Evolutionary conservation across 1,140 invertebrate genomes (phyloP).

Genomic region (Danaus plexippus): DNA sequence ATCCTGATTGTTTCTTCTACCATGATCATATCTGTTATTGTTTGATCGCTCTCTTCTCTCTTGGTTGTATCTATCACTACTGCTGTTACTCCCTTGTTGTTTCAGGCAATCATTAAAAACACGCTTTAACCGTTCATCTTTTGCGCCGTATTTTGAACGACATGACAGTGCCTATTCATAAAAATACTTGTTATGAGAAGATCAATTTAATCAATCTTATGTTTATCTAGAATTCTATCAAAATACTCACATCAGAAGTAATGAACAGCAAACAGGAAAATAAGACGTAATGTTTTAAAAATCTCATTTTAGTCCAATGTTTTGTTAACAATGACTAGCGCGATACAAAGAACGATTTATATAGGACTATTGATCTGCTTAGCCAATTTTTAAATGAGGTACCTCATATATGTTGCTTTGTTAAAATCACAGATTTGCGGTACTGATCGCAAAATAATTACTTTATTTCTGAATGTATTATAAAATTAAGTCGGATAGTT

Average conservation of each 20-base stretch:
- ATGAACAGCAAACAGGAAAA: slow-evolving; percentile 23
- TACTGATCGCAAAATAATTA: too few species aligned
- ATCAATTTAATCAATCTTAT: background rate
- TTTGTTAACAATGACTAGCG: background rate
- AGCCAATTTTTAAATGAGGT: too few species aligned
- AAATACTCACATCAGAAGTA: slow-evolving; percentile 33
- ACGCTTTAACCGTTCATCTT: slow-evolving; percentile 58
- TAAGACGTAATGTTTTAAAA: slow-evolving; percentile 10
- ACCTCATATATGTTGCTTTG: too few species aligned
- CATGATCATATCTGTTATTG: slow-evolving; percentile 11
- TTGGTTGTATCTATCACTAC: slow-evolving; percentile 17
- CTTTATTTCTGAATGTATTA: too few species aligned
- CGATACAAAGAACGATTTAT: too few species aligned
- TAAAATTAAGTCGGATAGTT: too few species aligned
- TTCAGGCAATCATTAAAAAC: slow-evolving; percentile 50
- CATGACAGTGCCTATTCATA: slow-evolving; percentile 56
- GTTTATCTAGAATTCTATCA: background rate
- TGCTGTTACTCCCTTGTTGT: slow-evolving; percentile 36
- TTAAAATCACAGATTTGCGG: too few species aligned
- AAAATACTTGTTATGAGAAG: too few species aligned
- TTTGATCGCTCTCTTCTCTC: slow-evolving; percentile 24
- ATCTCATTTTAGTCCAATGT: slow-evolving; percentile 12
- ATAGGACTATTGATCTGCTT: too few species aligned
- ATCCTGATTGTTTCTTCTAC: slow-evolving; percentile 10
- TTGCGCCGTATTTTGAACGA: slow-evolving; percentile 61